Percentiles rank a stretch among this genome's conserved stretches.
Evolutionary conservation across 2,888 invertebrate species (phyloP).

Genomic region (Campoplex nolae): DNA sequence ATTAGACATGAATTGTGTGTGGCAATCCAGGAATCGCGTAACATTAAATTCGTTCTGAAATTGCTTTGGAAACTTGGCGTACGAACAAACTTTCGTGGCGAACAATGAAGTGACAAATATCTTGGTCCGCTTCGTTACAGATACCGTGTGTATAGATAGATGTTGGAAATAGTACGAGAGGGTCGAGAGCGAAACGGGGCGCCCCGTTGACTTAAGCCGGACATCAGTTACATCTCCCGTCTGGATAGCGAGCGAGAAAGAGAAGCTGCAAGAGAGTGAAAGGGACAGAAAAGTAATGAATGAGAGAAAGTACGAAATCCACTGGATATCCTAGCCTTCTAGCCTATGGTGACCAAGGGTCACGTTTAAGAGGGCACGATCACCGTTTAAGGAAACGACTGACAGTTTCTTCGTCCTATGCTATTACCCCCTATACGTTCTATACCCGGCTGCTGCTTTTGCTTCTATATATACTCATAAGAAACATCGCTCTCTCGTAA

Average conservation of each 20-base stretch:
- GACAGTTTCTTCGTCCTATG: conserved; percentile 53
- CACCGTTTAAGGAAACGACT: conserved; percentile 69
- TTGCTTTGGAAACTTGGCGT: conserved; percentile 72
- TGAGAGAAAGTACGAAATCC: conserved; percentile 61
- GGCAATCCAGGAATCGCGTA: conserved; percentile 81
- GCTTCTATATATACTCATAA: not conserved
- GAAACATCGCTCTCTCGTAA: conserved; percentile 32
- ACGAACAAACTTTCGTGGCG: conserved; percentile 69
- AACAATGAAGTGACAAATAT: conserved; percentile 84
- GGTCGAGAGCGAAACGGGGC: conserved; percentile 59
- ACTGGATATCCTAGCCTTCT: conserved; percentile 49
- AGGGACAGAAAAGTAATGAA: conserved; percentile 23
- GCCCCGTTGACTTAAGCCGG: conserved; percentile 79
- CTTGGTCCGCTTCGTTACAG: conserved; percentile 71
- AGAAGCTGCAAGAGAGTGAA: conserved; percentile 9
- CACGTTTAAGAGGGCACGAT: conserved; percentile 68
- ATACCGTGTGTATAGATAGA: conserved; percentile 38
- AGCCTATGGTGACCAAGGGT: conserved; percentile 67
- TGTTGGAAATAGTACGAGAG: conserved; percentile 42
- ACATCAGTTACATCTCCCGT: conserved; percentile 76
- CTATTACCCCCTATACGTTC: conserved; percentile 49
- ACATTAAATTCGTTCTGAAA: conserved; percentile 82
- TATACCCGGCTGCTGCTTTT: conserved; percentile 28
- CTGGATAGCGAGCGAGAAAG: conserved; percentile 24
- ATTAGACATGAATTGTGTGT: conserved; percentile 28